Evolutionary conservation across 2,113 vertebrate species (phyloP).

Genomic region (Falcunculus frontatus): DNA sequence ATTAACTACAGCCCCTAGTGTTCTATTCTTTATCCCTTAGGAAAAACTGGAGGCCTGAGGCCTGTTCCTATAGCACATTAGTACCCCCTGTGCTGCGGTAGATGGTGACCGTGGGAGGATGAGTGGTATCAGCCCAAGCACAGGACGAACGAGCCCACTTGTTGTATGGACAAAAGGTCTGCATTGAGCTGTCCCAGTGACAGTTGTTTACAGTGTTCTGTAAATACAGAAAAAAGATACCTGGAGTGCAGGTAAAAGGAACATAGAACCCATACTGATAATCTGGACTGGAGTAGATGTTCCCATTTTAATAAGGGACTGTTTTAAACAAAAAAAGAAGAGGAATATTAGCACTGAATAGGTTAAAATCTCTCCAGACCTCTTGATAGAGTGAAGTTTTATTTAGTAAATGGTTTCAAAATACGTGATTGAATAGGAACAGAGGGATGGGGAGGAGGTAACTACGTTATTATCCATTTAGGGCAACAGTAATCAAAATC

Average conservation of each 20-base stretch:
- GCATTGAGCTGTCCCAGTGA: background rate
- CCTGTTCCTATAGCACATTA: background rate
- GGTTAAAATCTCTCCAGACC: background rate
- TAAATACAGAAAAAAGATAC: background rate
- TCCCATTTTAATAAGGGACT: background rate
- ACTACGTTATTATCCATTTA: background rate
- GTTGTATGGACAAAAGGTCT: background rate
- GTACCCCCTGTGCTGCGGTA: background rate
- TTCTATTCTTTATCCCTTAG: background rate
- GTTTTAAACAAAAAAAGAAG: background rate
- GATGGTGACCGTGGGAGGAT: background rate
- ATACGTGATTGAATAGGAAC: background rate
- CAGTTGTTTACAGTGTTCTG: background rate
- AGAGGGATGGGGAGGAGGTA: background rate
- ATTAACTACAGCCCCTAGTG: background rate
- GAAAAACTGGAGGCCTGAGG: background rate
- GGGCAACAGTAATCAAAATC: background rate
- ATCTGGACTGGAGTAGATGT: background rate
- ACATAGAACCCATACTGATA: background rate
- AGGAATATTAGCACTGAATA: background rate
- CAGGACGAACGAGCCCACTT: background rate
- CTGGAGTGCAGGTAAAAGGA: background rate
- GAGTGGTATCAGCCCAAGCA: background rate
- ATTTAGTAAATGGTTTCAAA: background rate
- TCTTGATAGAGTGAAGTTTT: background rate